phyloP scores from a whole-genome alignment of 1,140 invertebrate species.

The Propsilocerus akamusi region DNA sequence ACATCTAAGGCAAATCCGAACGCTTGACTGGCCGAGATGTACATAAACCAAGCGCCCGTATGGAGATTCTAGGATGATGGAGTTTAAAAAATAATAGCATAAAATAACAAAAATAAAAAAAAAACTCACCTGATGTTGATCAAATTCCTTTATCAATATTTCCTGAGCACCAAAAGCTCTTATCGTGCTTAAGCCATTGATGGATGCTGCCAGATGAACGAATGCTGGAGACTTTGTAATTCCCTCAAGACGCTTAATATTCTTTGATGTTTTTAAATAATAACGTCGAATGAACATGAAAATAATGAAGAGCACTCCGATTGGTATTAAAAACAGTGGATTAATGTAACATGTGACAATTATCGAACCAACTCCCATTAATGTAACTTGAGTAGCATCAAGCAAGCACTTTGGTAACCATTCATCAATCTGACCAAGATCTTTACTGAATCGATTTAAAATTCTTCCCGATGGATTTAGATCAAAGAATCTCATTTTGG shows the following conservation, averaged over 20 bases:
- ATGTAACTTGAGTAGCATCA: conserved; percentile 53
- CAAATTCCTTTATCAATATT: conserved; percentile 45
- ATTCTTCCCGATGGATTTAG: conserved; percentile 53
- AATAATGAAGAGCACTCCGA: conserved; percentile 40
- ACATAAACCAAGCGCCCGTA: conserved; percentile 54
- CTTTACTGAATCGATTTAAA: conserved; percentile 58
- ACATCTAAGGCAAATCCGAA: conserved; percentile 61
- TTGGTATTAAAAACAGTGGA: conserved; percentile 49
- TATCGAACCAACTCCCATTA: conserved; percentile 37
- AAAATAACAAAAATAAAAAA: neutral
- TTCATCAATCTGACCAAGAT: conserved; percentile 71
- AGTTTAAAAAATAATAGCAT: conserved; percentile 8
- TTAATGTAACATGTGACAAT: conserved; percentile 55
- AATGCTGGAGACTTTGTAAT: conserved; percentile 61
- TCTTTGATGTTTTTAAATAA: conserved; percentile 65
- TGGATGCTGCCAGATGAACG: conserved; percentile 50
- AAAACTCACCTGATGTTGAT: conserved; percentile 26
- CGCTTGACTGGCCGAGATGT: conserved; percentile 57
- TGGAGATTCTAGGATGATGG: conserved; percentile 52
- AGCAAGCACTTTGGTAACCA: conserved; percentile 56
- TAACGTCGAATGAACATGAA: conserved; percentile 57
- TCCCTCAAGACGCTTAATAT: conserved; percentile 71
- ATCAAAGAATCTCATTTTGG: conserved; percentile 63
- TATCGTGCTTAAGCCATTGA: conserved; percentile 57
- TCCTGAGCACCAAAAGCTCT: conserved; percentile 39